Percentiles rank a stretch among this genome's conserved stretches.
These are phyloP conservation scores for Hydropotes inermis DNA, from an alignment of 2,113 vertebrate species.

Conservation along the genomic window DNA sequence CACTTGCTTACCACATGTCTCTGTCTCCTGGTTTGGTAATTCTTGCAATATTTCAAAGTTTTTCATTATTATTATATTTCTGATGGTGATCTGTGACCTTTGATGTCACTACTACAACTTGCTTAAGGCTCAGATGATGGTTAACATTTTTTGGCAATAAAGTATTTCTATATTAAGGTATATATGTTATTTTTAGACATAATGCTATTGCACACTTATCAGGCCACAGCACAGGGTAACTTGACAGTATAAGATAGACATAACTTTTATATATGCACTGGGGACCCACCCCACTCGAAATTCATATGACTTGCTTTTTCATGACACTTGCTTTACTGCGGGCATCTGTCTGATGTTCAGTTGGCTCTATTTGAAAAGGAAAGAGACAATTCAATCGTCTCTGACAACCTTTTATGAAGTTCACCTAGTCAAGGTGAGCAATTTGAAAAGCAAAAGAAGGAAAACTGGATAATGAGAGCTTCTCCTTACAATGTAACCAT, in stretches of 20 bases:
- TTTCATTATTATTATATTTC: neutral
- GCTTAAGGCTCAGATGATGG: neutral
- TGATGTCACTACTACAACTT: neutral
- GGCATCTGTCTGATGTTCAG: neutral
- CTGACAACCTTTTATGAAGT: neutral
- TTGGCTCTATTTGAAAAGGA: neutral
- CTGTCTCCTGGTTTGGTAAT: neutral
- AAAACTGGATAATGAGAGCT: accelerated
- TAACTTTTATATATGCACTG: neutral
- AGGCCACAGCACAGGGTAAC: neutral
- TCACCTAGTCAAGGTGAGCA: neutral
- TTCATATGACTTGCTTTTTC: neutral
- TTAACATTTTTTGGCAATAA: neutral
- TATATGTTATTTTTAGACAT: neutral
- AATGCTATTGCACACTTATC: neutral
- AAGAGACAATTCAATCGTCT: neutral
- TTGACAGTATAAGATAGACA: neutral
- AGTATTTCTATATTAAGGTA: neutral
- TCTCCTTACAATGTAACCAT: neutral
- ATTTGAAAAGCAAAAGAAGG: neutral
- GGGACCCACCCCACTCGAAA: no score
- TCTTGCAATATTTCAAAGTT: neutral
- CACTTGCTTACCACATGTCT: neutral
- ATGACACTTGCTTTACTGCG: neutral
- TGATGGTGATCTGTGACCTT: neutral